These are phyloP conservation scores for Pasiphila rectangulata DNA, from an alignment of 2,888 invertebrate genomes.

Conservation along the genomic window DNA sequence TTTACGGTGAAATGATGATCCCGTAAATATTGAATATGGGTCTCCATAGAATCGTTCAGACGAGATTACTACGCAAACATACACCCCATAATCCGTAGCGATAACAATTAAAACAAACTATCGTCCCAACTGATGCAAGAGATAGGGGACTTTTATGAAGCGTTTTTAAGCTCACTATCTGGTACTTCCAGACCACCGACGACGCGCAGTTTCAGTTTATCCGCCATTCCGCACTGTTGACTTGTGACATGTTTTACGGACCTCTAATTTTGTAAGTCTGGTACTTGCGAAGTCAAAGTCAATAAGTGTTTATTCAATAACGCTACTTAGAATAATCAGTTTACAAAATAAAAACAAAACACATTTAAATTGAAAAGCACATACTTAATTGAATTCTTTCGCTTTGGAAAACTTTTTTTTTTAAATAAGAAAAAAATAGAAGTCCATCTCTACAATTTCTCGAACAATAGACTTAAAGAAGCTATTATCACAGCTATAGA, in stretches of 20 bases:
- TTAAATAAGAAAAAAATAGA: not conserved
- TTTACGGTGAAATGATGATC: too few species aligned
- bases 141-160: conserved; percentile 37
- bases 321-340: too few species aligned
- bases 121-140: conserved; percentile 22
- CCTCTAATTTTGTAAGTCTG: conserved; percentile 4
- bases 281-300: too few species aligned
- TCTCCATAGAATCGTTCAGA: not conserved
- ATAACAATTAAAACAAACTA: conserved; percentile 31
- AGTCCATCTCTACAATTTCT: not conserved
- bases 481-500: too few species aligned
- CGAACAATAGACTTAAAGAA: too few species aligned
- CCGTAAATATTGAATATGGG: too few species aligned
- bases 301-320: too few species aligned
- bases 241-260: conserved; percentile 12
- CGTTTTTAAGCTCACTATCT: conserved; percentile 47
- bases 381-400: too few species aligned
- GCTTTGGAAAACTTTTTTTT: not conserved
- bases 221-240: conserved; percentile 21
- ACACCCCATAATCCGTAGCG: conserved; percentile 1
- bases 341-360: too few species aligned
- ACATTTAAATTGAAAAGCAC: too few species aligned
- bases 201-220: conserved; percentile 37
- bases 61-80: not conserved
- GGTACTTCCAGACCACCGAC: conserved; percentile 47